A percentile compares a stretch with the other conserved stretches of the same genome.
These are phyloP conservation scores for Sipunculus nudus DNA, from an alignment of 2,888 invertebrate genomes.

Conservation along the genomic window DNA sequence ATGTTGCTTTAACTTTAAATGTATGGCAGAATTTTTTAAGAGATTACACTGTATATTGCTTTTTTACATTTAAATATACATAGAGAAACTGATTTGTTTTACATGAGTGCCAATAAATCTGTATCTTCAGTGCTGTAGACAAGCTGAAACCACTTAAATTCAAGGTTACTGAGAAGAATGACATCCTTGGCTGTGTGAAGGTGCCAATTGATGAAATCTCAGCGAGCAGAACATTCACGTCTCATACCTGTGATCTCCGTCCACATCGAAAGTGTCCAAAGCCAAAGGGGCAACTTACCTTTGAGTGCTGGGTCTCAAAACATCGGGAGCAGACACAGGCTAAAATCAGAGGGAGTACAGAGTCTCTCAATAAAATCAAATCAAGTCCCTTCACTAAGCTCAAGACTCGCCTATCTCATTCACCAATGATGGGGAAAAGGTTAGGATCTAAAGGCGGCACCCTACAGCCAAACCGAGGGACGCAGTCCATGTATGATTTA, in stretches of 20 bases:
- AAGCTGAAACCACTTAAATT: constrained; percentile 55
- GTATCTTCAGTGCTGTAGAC: constrained; percentile 48
- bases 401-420: constrained; percentile 18
- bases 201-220: constrained; percentile 50
- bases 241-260: constrained; percentile 47
- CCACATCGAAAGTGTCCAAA: constrained; percentile 60
- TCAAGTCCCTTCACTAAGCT: constrained; percentile 24
- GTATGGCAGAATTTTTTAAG: no score
- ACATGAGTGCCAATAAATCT: no score
- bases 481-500: neutral
- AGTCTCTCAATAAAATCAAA: neutral
- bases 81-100: no score
- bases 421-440: constrained; percentile 23
- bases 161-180: constrained; percentile 59
- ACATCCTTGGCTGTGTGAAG: constrained; percentile 56
- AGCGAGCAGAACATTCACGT: constrained; percentile 45
- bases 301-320: constrained; percentile 60
- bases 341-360: neutral
- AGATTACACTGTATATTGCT: no score
- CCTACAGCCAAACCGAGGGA: no score
- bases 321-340: constrained; percentile 20
- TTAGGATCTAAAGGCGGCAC: neutral
- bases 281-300: constrained; percentile 58
- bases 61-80: no score
- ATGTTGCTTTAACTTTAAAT: no score